Evolutionary conservation across 2,797 vertebrate genomes (phyloP).

Genomic region (Gymnothorax javanicus): DNA sequence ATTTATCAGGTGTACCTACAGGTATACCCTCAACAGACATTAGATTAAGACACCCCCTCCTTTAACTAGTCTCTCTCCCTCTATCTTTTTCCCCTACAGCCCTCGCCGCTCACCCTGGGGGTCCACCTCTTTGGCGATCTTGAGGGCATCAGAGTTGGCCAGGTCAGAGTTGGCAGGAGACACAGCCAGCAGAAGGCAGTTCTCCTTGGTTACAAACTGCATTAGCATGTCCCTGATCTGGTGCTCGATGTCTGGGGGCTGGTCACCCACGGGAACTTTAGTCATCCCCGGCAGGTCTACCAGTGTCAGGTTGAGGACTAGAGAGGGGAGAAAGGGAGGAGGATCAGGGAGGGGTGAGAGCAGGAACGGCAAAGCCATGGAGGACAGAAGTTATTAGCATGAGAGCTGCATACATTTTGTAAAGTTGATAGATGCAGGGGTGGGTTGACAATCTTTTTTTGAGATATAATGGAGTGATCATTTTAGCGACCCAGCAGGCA

Average conservation of each 20-base stretch:
- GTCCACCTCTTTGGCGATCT: constrained; percentile 94
- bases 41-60: background rate
- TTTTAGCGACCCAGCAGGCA: background rate
- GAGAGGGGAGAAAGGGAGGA: background rate
- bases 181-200: constrained; percentile 90
- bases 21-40: background rate
- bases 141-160: constrained; percentile 94
- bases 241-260: constrained; percentile 88
- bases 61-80: background rate
- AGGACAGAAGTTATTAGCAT: background rate
- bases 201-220: constrained; percentile 96
- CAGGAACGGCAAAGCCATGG: background rate
- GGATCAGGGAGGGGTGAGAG: background rate
- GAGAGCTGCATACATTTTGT: too few species aligned
- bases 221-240: constrained; percentile 93
- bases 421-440: background rate
- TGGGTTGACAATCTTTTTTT: background rate
- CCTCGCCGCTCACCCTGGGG: constrained; percentile 78
- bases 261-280: constrained; percentile 92
- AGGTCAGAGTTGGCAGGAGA: constrained; percentile 93
- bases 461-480: background rate
- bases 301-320: constrained; percentile 90
- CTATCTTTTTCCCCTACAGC: background rate
- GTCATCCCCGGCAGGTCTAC: constrained; percentile 96
- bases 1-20: too few species aligned